A percentile compares a stretch with the other conserved stretches of the same genome.
These are phyloP conservation scores for Streptopelia turtur DNA, from an alignment of 2,797 vertebrate species.

Conservation along the genomic window DNA sequence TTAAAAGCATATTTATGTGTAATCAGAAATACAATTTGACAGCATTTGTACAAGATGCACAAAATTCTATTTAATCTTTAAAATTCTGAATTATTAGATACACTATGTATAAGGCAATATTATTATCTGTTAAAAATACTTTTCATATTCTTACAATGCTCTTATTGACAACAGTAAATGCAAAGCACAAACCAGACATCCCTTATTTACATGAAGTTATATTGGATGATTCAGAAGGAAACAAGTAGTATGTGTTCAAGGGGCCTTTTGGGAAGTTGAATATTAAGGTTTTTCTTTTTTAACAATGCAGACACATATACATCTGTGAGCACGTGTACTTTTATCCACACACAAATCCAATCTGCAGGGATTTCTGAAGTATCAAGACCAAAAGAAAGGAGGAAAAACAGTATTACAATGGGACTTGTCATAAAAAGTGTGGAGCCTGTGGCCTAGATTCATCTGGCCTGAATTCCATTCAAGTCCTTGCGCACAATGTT, in stretches of 20 bases:
- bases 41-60: not conserved
- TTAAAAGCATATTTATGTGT: not conserved
- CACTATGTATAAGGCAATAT: not conserved
- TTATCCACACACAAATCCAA: not conserved
- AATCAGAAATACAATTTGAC: not conserved
- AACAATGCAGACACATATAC: not conserved
- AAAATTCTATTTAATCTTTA: not conserved
- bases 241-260: not conserved
- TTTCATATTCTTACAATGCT: not conserved
- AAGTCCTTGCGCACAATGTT: slow-evolving; percentile 27
- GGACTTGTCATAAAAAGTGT: slow-evolving; percentile 25
- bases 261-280: not conserved
- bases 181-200: not conserved
- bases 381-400: not conserved
- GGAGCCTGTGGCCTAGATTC: slow-evolving; percentile 46
- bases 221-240: not conserved
- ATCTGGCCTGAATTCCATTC: slow-evolving; percentile 55
- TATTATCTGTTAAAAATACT: not conserved
- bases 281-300: not conserved
- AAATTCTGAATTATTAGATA: not conserved
- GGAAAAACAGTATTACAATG: slow-evolving; percentile 3
- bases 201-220: not conserved
- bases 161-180: not conserved
- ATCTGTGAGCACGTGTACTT: not conserved
- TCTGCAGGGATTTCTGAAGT: not conserved